Evolutionary conservation across 37 sponge, comb jelly and placozoan species (phyloP).

Genomic region (Halisarca cf. caerulea): DNA sequence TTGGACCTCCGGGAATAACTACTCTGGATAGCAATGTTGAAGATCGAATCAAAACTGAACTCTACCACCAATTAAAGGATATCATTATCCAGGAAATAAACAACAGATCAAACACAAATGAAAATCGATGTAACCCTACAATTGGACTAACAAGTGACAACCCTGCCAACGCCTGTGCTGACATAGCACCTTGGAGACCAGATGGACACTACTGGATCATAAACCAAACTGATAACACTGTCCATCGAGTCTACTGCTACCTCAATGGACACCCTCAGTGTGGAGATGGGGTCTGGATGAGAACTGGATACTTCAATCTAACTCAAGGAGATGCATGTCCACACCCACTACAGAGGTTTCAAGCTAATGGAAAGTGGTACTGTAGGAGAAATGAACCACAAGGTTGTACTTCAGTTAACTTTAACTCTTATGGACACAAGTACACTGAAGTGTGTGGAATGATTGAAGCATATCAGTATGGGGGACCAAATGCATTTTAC

Average conservation of each 20-base stretch:
- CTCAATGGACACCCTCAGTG: neutral
- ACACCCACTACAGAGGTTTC: neutral
- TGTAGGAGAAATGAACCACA: neutral
- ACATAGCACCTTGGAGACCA: no score
- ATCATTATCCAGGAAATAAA: neutral
- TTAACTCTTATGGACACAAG: neutral
- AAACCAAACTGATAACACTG: neutral
- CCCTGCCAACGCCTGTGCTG: no score
- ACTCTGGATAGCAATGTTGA: neutral
- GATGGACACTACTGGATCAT: neutral
- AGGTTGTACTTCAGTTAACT: neutral
- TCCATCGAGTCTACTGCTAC: neutral
- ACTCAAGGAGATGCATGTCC: neutral
- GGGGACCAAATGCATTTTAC: neutral
- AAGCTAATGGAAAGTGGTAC: neutral
- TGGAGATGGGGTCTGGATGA: constrained; percentile 24
- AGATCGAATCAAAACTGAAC: neutral
- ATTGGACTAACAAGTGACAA: no score
- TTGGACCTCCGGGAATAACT: neutral
- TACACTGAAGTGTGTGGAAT: constrained; percentile 1
- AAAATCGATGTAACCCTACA: no score
- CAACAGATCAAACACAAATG: no score
- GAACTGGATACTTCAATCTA: neutral
- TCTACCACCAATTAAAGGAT: no score
- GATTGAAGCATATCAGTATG: constrained; percentile 12